Percentiles rank a stretch among this genome's conserved stretches.
These are phyloP conservation scores for Lagodon rhomboides DNA, from an alignment of 2,797 vertebrate genomes.

Conservation along the genomic window DNA sequence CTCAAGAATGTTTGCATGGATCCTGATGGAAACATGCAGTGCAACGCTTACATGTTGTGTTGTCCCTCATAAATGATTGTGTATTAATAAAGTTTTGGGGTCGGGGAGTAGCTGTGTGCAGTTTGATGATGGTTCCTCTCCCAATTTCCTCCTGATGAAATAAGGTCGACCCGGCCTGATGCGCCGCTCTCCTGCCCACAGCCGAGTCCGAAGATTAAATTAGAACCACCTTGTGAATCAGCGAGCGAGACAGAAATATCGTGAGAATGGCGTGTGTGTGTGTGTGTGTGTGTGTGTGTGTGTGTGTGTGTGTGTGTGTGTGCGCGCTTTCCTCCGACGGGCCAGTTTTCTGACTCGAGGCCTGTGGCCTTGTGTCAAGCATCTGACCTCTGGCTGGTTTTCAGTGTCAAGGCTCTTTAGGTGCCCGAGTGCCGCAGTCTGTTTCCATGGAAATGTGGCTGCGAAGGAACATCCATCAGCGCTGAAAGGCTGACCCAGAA, in stretches of 20 bases:
- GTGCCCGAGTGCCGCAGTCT: constrained; percentile 62
- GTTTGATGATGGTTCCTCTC: constrained; percentile 40
- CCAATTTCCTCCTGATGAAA: constrained; percentile 64
- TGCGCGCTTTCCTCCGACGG: constrained; percentile 4
- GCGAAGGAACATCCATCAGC: constrained; percentile 61
- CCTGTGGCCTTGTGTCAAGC: constrained; percentile 51
- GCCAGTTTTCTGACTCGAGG: constrained; percentile 27
- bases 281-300: not conserved
- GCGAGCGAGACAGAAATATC: not conserved
- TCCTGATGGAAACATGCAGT: too few species aligned
- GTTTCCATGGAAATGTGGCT: constrained; percentile 75
- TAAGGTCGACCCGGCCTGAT: constrained; percentile 59
- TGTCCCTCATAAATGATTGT: not conserved
- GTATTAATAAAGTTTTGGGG: not conserved
- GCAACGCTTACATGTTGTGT: not conserved
- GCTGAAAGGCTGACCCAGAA: constrained; percentile 63
- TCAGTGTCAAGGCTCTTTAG: constrained; percentile 58
- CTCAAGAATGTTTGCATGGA: too few species aligned
- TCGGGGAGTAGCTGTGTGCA: not conserved
- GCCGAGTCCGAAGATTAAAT: constrained; percentile 58
- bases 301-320: constrained; percentile 6
- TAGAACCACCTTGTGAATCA: constrained; percentile 54
- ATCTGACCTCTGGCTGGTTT: constrained; percentile 68
- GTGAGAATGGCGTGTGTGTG: constrained; percentile 7
- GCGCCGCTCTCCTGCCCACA: constrained; percentile 41